phyloP scores from a whole-genome alignment of 2,113 vertebrate genomes.

The Myiozetetes cayanensis region DNA sequence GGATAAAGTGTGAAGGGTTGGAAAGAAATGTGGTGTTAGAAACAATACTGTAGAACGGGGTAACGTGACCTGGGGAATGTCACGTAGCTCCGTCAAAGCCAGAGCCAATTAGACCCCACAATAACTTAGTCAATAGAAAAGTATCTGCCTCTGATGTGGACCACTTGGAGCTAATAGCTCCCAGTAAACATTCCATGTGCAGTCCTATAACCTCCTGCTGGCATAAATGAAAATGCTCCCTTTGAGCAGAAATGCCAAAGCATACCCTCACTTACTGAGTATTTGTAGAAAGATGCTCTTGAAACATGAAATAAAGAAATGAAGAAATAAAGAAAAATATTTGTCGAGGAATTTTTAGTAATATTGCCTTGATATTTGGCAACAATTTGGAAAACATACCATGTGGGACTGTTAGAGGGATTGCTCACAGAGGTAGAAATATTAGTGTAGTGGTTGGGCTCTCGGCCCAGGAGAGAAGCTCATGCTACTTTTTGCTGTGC shows the following conservation, averaged over 20 bases:
- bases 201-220: neutral
- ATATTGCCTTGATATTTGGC: neutral
- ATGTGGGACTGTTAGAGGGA: neutral
- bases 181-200: neutral
- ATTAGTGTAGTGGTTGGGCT: neutral
- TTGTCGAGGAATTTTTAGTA: neutral
- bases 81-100: neutral
- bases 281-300: neutral
- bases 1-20: neutral
- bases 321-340: neutral
- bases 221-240: neutral
- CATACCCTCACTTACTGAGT: neutral
- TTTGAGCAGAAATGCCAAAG: neutral
- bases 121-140: neutral
- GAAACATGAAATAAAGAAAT: neutral
- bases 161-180: neutral
- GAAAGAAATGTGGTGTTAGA: neutral
- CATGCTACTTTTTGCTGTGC: neutral
- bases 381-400: neutral
- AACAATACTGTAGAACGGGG: neutral
- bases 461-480: neutral
- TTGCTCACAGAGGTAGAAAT: neutral
- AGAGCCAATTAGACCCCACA: neutral
- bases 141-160: neutral
- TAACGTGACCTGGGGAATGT: neutral